Percentiles rank a stretch among this genome's conserved stretches.
Conservation (phyloP, 92 coral and sea anemone genomes). For the Phenganax marumi region DNA sequence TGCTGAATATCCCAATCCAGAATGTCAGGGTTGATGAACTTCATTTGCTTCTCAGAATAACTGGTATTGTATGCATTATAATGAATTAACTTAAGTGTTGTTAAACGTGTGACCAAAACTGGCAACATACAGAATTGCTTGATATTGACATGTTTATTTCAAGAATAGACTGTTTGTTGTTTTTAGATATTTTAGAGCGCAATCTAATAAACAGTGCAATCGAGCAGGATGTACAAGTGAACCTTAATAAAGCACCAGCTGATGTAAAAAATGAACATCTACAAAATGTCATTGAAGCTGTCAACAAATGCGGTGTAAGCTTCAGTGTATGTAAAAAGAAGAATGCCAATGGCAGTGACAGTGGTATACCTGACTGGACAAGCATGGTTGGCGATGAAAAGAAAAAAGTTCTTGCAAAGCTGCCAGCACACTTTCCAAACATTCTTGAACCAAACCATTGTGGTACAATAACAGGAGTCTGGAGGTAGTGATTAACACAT, state of each 20-base stretch:
- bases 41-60: not conserved
- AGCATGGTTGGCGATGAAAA: slow-evolving; percentile 44
- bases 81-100: too few species aligned
- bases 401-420: slow-evolving; percentile 32
- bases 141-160: too few species aligned
- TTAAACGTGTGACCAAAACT: too few species aligned
- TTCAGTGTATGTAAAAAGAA: slow-evolving; percentile 22
- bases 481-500: slow-evolving; percentile 47
- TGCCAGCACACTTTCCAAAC: slow-evolving; percentile 21
- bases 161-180: too few species aligned
- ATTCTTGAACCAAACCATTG: slow-evolving; percentile 24
- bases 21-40: not conserved
- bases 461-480: slow-evolving; percentile 15
- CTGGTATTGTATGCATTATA: too few species aligned
- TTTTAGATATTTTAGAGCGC: not conserved
- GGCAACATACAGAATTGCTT: too few species aligned
- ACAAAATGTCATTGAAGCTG: slow-evolving; percentile 18
- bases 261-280: slow-evolving; percentile 6
- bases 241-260: slow-evolving; percentile 26
- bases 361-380: slow-evolving; percentile 36
- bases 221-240: too few species aligned
- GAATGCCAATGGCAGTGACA: slow-evolving; percentile 3
- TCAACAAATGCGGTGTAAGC: slow-evolving; percentile 23
- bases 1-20: not conserved
- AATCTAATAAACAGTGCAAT: not conserved